A percentile compares a stretch with the other conserved stretches of the same genome.
These are phyloP conservation scores for Lasioglossum figueresi DNA, from an alignment of 2,888 invertebrate genomes.

Conservation along the genomic window DNA sequence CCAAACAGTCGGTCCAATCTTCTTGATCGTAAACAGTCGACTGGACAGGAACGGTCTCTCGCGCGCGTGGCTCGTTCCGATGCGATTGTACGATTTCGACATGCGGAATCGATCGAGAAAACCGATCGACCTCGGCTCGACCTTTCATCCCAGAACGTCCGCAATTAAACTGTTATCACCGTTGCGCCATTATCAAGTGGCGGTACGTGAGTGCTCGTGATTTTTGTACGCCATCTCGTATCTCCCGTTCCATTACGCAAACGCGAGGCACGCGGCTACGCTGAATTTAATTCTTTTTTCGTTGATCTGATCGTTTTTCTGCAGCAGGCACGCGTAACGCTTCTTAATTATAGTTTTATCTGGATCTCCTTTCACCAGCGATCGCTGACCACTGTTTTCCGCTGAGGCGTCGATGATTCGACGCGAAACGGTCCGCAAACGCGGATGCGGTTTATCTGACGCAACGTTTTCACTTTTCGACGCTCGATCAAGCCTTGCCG, in stretches of 20 bases:
- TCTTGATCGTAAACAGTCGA: neutral
- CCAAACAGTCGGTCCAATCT: neutral
- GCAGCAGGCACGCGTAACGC: neutral
- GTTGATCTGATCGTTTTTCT: neutral
- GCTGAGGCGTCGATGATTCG: constrained; percentile 22
- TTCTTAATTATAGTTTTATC: constrained; percentile 57
- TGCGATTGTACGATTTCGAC: neutral
- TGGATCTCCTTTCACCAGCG: constrained; percentile 67
- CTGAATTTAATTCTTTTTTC: neutral
- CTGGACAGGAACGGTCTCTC: neutral
- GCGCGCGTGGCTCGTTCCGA: neutral
- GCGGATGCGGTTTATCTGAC: constrained; percentile 10
- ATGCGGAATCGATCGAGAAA: neutral
- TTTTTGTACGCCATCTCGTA: neutral
- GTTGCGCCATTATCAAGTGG: neutral
- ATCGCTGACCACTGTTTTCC: constrained; percentile 25
- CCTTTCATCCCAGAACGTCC: neutral
- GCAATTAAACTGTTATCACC: neutral
- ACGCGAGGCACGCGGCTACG: neutral
- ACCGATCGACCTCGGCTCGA: neutral
- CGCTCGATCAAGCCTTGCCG: constrained; percentile 32
- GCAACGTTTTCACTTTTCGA: constrained; percentile 31
- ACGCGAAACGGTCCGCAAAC: constrained; percentile 1
- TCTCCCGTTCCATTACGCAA: constrained; percentile 17
- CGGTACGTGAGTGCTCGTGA: neutral